Conservation (phyloP, 2,888 invertebrate genomes). For the Nematopogon swammerdamellus region DNA sequence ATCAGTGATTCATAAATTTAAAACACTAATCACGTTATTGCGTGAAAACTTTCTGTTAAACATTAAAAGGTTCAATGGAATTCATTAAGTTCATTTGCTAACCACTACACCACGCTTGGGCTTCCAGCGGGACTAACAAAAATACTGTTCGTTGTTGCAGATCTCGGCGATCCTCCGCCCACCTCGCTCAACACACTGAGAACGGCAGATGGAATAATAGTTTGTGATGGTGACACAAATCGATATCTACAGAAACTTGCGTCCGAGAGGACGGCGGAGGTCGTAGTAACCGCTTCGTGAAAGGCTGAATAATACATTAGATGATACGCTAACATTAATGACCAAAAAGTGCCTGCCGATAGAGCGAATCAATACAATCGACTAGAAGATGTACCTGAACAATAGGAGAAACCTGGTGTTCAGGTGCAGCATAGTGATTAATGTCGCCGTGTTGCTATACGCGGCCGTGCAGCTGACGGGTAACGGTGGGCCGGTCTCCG, state of each 20-base stretch:
- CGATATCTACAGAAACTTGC: slow-evolving; percentile 48
- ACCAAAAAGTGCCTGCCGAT: neutral
- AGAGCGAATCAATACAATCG: too few species aligned
- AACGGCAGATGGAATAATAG: slow-evolving; percentile 44
- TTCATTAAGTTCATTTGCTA: too few species aligned
- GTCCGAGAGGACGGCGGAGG: slow-evolving; percentile 55
- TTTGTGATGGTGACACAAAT: slow-evolving; percentile 52
- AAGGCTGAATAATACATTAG: neutral
- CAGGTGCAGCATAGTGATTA: slow-evolving; percentile 71
- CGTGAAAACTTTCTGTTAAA: too few species aligned
- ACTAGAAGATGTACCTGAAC: neutral
- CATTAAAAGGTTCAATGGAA: too few species aligned
- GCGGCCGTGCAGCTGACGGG: slow-evolving; percentile 62
- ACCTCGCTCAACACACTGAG: slow-evolving; percentile 1
- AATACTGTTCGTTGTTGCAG: neutral
- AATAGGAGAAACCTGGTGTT: slow-evolving; percentile 66
- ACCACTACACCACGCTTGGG: too few species aligned
- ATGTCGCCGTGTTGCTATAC: slow-evolving; percentile 68
- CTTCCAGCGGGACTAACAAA: too few species aligned
- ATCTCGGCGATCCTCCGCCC: neutral
- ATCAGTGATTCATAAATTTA: too few species aligned
- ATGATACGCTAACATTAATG: neutral
- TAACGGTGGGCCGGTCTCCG: slow-evolving; percentile 20
- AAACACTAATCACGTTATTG: too few species aligned
- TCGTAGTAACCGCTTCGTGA: slow-evolving; percentile 27